Evolutionary conservation across 2,888 invertebrate genomes (phyloP).

Genomic region (Ariolimax columbianus): DNA sequence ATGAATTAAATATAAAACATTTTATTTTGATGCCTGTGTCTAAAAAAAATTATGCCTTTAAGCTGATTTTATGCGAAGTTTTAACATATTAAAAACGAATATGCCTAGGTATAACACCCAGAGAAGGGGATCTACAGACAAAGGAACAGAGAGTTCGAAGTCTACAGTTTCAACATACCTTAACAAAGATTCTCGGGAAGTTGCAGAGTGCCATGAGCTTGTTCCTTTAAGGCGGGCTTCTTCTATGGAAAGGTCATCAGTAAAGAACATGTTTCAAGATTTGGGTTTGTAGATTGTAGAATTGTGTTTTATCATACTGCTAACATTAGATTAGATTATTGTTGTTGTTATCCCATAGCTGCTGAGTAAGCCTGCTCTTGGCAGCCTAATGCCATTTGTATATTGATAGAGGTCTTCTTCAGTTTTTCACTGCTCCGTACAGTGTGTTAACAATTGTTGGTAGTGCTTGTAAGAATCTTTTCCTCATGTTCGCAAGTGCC

Average conservation of each 20-base stretch:
- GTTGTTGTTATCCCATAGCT: no score
- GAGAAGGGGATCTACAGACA: conserved; percentile 22
- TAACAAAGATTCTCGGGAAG: conserved; percentile 18
- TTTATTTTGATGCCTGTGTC: not conserved
- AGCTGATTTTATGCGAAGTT: not conserved
- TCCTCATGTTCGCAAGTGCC: no score
- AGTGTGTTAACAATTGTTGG: no score
- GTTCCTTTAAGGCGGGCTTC: not conserved
- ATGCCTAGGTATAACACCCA: conserved; percentile 21
- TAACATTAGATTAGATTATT: no score
- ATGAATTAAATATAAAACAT: no score
- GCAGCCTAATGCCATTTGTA: no score
- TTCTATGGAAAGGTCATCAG: conserved; percentile 5
- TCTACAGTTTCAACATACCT: conserved; percentile 36
- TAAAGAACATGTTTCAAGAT: conserved; percentile 5
- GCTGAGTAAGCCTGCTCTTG: no score
- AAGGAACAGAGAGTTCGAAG: conserved; percentile 27
- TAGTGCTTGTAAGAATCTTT: no score
- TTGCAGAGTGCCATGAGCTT: conserved; percentile 1
- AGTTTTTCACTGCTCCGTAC: no score
- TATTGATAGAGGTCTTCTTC: no score
- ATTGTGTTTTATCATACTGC: not conserved
- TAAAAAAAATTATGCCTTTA: not conserved
- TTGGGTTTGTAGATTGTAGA: conserved; percentile 4
- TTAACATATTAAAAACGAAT: not conserved